These are phyloP conservation scores for Sphyrna mokarran DNA, from an alignment of 2,113 vertebrate genomes.

Conservation along the genomic window DNA sequence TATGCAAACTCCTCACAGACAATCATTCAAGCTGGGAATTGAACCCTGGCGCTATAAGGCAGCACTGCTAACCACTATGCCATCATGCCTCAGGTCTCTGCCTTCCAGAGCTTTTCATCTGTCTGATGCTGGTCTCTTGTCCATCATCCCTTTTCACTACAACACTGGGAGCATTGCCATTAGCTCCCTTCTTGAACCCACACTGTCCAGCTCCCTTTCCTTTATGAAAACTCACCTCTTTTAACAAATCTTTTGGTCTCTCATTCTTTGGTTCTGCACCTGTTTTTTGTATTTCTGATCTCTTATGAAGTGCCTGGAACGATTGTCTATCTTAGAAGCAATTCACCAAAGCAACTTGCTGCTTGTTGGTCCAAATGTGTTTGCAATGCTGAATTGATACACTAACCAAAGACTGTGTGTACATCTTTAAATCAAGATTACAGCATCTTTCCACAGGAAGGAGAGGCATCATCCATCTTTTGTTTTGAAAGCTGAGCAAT, in stretches of 20 bases:
- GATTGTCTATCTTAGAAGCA: not conserved
- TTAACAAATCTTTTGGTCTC: not conserved
- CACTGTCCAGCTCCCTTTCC: not conserved
- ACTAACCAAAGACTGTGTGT: not conserved
- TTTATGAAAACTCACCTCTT: not conserved
- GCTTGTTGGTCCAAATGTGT: not conserved
- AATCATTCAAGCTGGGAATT: too few relatives aligned
- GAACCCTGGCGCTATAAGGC: too few relatives aligned
- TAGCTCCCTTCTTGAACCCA: not conserved
- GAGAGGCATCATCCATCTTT: constrained; percentile 15
- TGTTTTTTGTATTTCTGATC: not conserved
- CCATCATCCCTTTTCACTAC: not conserved
- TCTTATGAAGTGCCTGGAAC: not conserved
- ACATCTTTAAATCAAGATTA: not conserved
- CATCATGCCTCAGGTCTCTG: not conserved
- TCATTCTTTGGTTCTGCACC: not conserved
- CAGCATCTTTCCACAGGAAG: constrained; percentile 16
- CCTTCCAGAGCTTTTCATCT: not conserved
- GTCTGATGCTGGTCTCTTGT: not conserved
- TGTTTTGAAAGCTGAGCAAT: constrained; percentile 21
- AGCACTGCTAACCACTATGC: too few relatives aligned
- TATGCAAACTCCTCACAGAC: too few relatives aligned
- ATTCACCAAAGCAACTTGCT: not conserved
- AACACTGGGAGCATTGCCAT: not conserved
- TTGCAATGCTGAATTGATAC: not conserved